These are phyloP conservation scores for Thalassophryne amazonica DNA, from an alignment of 2,797 vertebrate genomes.

Conservation along the genomic window DNA sequence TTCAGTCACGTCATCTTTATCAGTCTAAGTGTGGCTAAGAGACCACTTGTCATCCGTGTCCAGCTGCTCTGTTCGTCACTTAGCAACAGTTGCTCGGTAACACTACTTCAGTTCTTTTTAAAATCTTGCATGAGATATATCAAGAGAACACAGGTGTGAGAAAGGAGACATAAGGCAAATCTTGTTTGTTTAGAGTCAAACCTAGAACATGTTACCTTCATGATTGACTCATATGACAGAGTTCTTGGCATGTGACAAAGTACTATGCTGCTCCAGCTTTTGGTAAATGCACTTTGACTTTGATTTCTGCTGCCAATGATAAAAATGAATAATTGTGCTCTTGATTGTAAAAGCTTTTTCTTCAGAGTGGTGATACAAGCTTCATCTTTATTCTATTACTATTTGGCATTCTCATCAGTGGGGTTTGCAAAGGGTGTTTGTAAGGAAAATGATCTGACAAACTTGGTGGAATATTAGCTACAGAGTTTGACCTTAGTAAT, in stretches of 20 bases:
- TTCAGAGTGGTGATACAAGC: too few species aligned
- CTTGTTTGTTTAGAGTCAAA: too few species aligned
- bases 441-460: conserved; percentile 8
- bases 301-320: too few species aligned
- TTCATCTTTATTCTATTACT: not conserved
- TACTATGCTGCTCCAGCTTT: too few species aligned
- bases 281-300: too few species aligned
- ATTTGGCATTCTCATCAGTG: not conserved
- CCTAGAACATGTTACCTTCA: too few species aligned
- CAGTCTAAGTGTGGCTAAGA: conserved; percentile 2
- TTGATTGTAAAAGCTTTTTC: too few species aligned
- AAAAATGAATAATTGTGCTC: too few species aligned
- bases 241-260: too few species aligned
- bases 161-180: not conserved
- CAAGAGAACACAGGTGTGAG: not conserved
- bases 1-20: not conserved
- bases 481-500: conserved; percentile 38
- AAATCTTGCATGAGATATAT: too few species aligned
- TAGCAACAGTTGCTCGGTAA: conserved; percentile 46
- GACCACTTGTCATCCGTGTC: conserved; percentile 23
- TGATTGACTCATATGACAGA: too few species aligned
- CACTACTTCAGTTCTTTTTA: too few species aligned
- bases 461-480: conserved; percentile 23
- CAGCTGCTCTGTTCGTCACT: conserved; percentile 24
- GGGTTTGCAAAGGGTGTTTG: not conserved